A percentile compares a stretch with the other conserved stretches of the same genome.
phyloP scores from a whole-genome alignment of 2,113 vertebrate genomes.

The Anser cygnoides region DNA sequence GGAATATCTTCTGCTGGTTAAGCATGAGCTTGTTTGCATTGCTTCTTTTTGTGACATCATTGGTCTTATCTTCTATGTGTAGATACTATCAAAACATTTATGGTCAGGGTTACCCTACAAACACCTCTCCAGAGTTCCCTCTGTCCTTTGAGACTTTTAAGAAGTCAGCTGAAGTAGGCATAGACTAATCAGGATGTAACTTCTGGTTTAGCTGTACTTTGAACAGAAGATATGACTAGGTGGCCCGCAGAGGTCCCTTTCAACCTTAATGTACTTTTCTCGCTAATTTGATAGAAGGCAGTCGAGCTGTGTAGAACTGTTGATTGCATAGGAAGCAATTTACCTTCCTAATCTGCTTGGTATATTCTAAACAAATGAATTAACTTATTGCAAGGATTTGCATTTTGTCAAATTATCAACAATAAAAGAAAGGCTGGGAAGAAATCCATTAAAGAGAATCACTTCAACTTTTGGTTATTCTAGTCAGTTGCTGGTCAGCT shows the following conservation, averaged over 20 bases:
- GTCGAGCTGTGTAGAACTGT: neutral
- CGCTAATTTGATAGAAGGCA: neutral
- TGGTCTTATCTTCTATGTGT: neutral
- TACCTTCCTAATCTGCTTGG: neutral
- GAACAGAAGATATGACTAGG: neutral
- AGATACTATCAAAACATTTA: neutral
- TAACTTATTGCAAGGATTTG: neutral
- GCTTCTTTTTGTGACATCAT: neutral
- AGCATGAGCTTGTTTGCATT: neutral
- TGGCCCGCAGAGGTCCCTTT: neutral
- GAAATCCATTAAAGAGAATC: neutral
- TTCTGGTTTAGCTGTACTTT: neutral
- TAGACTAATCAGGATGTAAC: neutral
- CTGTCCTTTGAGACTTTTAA: neutral
- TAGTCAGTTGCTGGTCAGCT: neutral
- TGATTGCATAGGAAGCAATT: neutral
- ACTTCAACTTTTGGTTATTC: neutral
- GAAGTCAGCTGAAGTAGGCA: neutral
- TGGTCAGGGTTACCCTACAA: neutral
- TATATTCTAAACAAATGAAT: neutral
- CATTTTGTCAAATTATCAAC: neutral
- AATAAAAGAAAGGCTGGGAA: neutral
- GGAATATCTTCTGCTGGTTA: neutral
- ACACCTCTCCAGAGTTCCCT: neutral
- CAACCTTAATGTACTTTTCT: neutral